Conservation (phyloP, 2,888 invertebrate genomes). For the Scaptomyza parva region DNA sequence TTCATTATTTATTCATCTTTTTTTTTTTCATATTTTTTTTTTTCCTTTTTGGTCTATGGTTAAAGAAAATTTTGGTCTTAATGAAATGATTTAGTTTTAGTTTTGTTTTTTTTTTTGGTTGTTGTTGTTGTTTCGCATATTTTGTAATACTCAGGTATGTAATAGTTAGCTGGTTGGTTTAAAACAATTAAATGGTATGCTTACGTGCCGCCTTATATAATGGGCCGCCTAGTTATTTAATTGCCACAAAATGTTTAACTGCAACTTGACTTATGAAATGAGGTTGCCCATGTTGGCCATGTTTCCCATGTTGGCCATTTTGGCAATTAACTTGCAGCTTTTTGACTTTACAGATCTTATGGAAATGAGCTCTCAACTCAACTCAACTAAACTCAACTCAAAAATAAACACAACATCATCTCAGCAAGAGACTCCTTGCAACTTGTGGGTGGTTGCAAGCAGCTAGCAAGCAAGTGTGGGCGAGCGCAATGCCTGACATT, state of each 20-base stretch:
- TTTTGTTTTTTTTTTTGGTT: too few species aligned
- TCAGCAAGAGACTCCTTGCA: slow-evolving; percentile 13
- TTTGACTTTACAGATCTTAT: slow-evolving; percentile 56
- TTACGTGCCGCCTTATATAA: slow-evolving; percentile 59
- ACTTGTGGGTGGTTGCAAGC: slow-evolving; percentile 27
- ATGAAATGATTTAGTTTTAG: slow-evolving; percentile 54
- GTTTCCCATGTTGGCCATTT: slow-evolving; percentile 5
- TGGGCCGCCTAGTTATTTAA: slow-evolving; percentile 62
- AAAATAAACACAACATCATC: neutral
- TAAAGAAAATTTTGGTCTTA: slow-evolving; percentile 45
- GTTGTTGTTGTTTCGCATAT: slow-evolving; percentile 29
- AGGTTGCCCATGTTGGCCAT: slow-evolving; percentile 57
- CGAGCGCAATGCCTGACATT: slow-evolving; percentile 57
- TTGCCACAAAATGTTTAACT: slow-evolving; percentile 69
- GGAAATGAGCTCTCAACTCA: slow-evolving; percentile 54
- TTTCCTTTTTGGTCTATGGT: slow-evolving; percentile 23
- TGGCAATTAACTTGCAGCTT: slow-evolving; percentile 56
- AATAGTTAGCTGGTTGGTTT: slow-evolving; percentile 57
- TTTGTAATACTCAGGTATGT: slow-evolving; percentile 48
- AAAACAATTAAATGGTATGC: slow-evolving; percentile 69
- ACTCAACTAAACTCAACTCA: neutral
- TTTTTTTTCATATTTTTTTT: slow-evolving; percentile 2
- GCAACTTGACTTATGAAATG: slow-evolving; percentile 73
- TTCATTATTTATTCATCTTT: slow-evolving; percentile 49
- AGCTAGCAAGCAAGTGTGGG: slow-evolving; percentile 52